These are phyloP conservation scores for Blastomussa wellsi DNA, from an alignment of 92 coral and sea anemone species.

Conservation along the genomic window DNA sequence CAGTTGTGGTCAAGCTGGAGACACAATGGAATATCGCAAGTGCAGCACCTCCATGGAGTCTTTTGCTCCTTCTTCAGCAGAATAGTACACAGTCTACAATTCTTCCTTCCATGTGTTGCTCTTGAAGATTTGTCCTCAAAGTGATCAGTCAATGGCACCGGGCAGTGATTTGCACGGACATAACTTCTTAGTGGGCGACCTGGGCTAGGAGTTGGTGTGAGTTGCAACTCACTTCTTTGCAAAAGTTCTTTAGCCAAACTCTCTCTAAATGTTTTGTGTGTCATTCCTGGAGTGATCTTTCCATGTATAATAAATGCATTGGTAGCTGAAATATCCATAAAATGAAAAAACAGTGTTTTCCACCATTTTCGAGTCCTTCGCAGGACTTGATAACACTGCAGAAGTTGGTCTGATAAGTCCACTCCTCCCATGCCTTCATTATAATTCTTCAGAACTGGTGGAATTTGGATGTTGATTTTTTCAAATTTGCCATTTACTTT, in stretches of 20 bases:
- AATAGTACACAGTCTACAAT: constrained; percentile 22
- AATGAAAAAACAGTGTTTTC: constrained; percentile 51
- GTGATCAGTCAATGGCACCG: constrained; percentile 19
- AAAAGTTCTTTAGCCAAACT: constrained; percentile 3
- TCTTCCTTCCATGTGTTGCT: constrained; percentile 26
- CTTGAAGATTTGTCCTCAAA: constrained; percentile 2
- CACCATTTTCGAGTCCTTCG: constrained; percentile 51
- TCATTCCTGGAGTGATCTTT: not conserved
- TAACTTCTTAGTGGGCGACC: constrained; percentile 45
- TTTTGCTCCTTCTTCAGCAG: constrained; percentile 12
- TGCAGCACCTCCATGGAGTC: constrained; percentile 40
- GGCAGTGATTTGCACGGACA: constrained; percentile 46
- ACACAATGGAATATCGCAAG: constrained; percentile 16
- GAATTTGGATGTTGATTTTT: constrained; percentile 26
- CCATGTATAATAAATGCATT: constrained; percentile 31
- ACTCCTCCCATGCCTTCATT: constrained; percentile 47
- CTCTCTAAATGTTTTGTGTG: constrained; percentile 29
- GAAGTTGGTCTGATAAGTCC: constrained; percentile 49
- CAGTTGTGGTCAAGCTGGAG: constrained; percentile 44
- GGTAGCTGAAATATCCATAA: constrained; percentile 28
- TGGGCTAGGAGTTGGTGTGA: constrained; percentile 32
- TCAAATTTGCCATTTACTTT: constrained; percentile 36
- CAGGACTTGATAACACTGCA: constrained; percentile 38
- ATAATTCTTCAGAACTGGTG: constrained; percentile 43
- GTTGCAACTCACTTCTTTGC: constrained; percentile 33